Evolutionary conservation across 1,140 invertebrate species (phyloP), one percentile per base, ranked within the genome.

Genomic region (Drosophila sturtevanti): DNA sequence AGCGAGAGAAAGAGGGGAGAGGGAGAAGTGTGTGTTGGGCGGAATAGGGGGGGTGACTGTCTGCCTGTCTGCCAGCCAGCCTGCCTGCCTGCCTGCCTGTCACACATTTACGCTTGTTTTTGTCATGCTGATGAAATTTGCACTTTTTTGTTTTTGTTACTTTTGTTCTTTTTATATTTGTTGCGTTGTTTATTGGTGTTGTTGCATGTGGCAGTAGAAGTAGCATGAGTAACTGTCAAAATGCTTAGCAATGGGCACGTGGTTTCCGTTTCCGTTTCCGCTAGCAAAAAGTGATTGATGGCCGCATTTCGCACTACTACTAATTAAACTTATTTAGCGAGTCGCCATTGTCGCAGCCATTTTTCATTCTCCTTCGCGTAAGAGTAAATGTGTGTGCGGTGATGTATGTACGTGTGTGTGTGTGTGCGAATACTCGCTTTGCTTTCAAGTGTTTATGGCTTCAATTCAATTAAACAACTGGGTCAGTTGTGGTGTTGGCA

Each of bases 391-490:
- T 24, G 44, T 31, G 21, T 18, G 7, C 11, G 18, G 21, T 38
- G 12, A 12, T 24, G 11, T 59, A 5, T 73, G 55, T 59, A 2
- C 7, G 44, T 52, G 54, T 18, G 38, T 37, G 64, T 48, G 63
- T 51, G 16, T 63, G 38, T 22, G 56, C 22, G 38, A 12, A 27
- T 22, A 14, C 72, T 70, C 54, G n/a, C 58, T 68, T 41, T 67
- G 56, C 55, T 65, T 82, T 68, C 71, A 81, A 89, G 85, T 87
- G 79, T 77, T 89, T 89, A 89, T 89, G 80, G 84, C 79, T 89
- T 89, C 84, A 80, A 89, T 89, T 89, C 80, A 89, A 89, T 89
- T 89, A 89, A 89, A 84, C 84, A 89, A 89, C 80, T 89, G 80
- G 84, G 84, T 89, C 84, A 89, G 80, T 59, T 63, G 62, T 67